These are phyloP conservation scores for Augiades crinisus DNA, from an alignment of 2,888 invertebrate genomes.

Conservation along the genomic window DNA sequence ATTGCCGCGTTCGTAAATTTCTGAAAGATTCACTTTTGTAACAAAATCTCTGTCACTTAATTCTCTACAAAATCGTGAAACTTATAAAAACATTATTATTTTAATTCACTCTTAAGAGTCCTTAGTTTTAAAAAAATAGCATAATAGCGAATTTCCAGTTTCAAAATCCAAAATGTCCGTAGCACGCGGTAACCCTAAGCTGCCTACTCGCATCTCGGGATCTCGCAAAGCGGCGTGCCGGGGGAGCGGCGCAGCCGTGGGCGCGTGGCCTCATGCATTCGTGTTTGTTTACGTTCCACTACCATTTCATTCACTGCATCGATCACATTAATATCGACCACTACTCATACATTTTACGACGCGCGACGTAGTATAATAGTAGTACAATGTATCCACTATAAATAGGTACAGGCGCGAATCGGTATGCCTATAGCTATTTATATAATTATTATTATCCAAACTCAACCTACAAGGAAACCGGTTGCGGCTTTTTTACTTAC, in stretches of 20 bases:
- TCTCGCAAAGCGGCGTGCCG: slow-evolving; percentile 1
- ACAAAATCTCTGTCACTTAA: too few relatives aligned
- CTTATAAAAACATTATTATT: too few relatives aligned
- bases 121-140: too few relatives aligned
- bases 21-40: too few relatives aligned
- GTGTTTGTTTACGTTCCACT: slow-evolving; percentile 50
- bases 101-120: too few relatives aligned
- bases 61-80: too few relatives aligned
- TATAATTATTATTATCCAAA: too few relatives aligned
- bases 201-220: background rate
- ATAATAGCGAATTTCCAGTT: background rate
- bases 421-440: too few relatives aligned
- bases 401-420: too few relatives aligned
- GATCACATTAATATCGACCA: slow-evolving; percentile 28
- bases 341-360: background rate
- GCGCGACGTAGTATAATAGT: background rate
- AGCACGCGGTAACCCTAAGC: background rate
- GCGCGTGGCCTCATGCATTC: slow-evolving; percentile 39
- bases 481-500: too few relatives aligned
- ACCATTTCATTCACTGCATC: slow-evolving; percentile 46
- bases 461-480: too few relatives aligned
- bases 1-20: too few relatives aligned
- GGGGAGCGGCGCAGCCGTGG: slow-evolving; percentile 30
- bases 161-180: background rate
- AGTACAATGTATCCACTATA: background rate